Conservation (phyloP, 2,113 vertebrate species). For the Lichenostomus cassidix region DNA sequence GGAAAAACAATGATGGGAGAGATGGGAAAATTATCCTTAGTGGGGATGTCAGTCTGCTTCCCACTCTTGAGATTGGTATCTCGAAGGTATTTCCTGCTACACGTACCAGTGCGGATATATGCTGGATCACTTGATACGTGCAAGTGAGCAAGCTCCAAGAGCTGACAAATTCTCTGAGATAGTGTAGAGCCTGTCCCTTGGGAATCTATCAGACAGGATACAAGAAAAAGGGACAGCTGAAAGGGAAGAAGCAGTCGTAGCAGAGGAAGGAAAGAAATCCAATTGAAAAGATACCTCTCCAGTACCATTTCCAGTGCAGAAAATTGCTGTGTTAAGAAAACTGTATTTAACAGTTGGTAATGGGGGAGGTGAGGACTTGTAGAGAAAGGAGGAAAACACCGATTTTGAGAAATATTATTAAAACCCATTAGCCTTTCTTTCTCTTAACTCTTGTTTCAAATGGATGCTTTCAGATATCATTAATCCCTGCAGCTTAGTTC, state of each 20-base stretch:
- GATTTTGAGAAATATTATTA: background rate
- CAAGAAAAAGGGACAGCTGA: background rate
- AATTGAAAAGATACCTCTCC: background rate
- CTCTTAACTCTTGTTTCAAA: background rate
- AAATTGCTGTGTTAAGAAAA: background rate
- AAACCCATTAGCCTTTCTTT: background rate
- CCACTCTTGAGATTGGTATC: background rate
- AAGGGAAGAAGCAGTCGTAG: background rate
- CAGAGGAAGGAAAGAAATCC: background rate
- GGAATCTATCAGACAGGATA: background rate
- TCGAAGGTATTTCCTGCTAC: background rate
- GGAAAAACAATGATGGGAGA: background rate
- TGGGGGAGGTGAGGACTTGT: background rate
- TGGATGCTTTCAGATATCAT: background rate
- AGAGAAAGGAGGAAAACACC: background rate
- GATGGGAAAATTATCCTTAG: background rate
- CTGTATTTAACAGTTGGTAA: background rate
- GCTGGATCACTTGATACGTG: accelerated
- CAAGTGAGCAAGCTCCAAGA: background rate
- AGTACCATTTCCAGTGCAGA: background rate
- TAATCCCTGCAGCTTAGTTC: background rate
- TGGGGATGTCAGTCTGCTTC: background rate
- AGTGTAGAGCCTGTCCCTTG: background rate
- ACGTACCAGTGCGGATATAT: accelerated
- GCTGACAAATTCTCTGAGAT: background rate